These are phyloP conservation scores for Botia kubotai DNA, from an alignment of 2,797 vertebrate genomes.

Conservation along the genomic window DNA sequence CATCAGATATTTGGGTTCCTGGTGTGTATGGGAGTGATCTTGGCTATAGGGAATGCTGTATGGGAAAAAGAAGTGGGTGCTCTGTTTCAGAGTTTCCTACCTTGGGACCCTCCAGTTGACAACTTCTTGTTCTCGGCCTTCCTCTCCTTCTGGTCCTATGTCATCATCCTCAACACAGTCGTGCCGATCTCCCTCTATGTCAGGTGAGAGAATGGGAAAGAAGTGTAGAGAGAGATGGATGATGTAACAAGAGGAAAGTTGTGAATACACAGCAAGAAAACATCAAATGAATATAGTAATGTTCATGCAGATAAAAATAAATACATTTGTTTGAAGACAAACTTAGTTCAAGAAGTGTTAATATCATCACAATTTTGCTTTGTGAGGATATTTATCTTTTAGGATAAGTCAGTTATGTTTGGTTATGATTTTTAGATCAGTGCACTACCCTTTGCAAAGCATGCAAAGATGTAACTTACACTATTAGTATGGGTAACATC, in stretches of 20 bases:
- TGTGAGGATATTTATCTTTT: too few relatives aligned
- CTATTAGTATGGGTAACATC: too few relatives aligned
- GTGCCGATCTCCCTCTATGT: conserved; percentile 96
- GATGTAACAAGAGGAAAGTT: too few relatives aligned
- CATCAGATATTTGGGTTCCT: conserved; percentile 92
- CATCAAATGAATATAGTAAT: neutral
- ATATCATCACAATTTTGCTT: too few relatives aligned
- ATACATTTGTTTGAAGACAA: too few relatives aligned
- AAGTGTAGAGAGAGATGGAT: neutral
- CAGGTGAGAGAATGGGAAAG: conserved; percentile 77
- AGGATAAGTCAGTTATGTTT: too few relatives aligned
- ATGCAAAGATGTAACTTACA: too few relatives aligned
- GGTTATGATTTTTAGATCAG: too few relatives aligned
- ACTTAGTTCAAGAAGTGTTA: too few relatives aligned
- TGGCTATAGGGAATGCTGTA: conserved; percentile 91
- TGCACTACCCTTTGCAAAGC: too few relatives aligned
- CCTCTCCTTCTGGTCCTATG: conserved; percentile 95
- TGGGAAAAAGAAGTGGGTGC: conserved; percentile 91
- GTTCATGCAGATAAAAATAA: too few relatives aligned
- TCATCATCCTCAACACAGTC: conserved; percentile 97
- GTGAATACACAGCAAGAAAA: neutral
- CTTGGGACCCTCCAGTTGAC: conserved; percentile 90
- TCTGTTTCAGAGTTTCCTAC: conserved; percentile 93
- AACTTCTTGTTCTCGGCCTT: conserved; percentile 92
- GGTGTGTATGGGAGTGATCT: conserved; percentile 93